Evolutionary conservation across 2,113 vertebrate species (phyloP).

Genomic region (Lampris megalopsis): DNA sequence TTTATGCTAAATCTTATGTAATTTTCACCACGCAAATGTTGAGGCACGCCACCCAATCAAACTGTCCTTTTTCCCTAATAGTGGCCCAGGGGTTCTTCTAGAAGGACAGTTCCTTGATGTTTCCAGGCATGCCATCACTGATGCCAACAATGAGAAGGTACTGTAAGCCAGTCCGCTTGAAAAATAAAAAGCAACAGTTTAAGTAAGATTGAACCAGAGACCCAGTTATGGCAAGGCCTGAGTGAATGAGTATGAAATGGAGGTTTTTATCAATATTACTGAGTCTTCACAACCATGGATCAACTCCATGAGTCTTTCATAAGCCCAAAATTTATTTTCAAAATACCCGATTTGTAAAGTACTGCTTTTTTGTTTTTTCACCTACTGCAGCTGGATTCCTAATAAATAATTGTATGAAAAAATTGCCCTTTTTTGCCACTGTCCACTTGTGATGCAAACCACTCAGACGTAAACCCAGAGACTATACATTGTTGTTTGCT

Average conservation of each 20-base stretch:
- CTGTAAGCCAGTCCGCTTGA: background rate
- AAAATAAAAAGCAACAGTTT: background rate
- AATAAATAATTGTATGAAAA: no score
- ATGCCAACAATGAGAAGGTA: conserved; percentile 84
- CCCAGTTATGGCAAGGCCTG: no score
- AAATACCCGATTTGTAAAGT: no score
- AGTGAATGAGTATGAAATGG: no score
- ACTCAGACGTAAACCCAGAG: background rate
- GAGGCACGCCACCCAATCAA: background rate
- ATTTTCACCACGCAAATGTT: background rate
- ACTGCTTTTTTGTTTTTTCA: no score
- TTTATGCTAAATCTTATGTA: no score
- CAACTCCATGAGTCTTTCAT: no score
- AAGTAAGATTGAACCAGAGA: no score
- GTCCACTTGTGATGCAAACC: background rate
- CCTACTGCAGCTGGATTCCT: no score
- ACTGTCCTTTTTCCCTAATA: conserved; percentile 44
- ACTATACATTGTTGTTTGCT: background rate
- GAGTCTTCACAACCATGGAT: no score
- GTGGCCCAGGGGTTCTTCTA: conserved; percentile 84
- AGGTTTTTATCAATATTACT: no score
- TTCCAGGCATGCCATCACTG: conserved; percentile 86
- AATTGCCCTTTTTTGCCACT: background rate
- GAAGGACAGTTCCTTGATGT: conserved; percentile 86
- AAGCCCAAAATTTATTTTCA: no score